Base-by-base conservation (phyloP, 2,888 invertebrate genomes). In the Sceliomorpha sp. region DNA sequence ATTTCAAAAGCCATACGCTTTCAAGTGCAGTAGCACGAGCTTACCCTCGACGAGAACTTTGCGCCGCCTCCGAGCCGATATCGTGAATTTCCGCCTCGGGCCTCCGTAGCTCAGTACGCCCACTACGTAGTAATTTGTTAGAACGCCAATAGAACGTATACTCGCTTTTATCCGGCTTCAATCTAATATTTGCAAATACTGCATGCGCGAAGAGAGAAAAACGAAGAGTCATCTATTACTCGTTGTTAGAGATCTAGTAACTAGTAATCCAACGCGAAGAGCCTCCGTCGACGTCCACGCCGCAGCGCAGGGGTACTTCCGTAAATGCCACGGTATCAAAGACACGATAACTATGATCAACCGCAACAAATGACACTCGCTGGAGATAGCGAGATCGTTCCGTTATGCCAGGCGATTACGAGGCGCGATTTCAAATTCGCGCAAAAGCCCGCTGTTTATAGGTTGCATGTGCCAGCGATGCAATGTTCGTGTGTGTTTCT, bases 131-230 rank as follows among this genome's bases (percentile, higher is more conserved):
- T 69, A 74, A 76, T 74, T 76, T 74, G 74, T 76, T 73, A 72
- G 73, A 73, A 71, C 73, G 72, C 64, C 73, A 70, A 68, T 70
- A 73, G 72, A 62, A 72, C 67, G 63, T 66, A 69, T 50, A 68
- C 44, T 62, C 62, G 70, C 62, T 72, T 69, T 73, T 73, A 76
- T 76, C 76, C 70, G 50, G 8, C 64, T 60, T 72, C 66, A 68
- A 76, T 76, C 75, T 76, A 75, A 75, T 76, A 76, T 76, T 76
- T 74, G 75, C 71, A 66, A 76, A 71, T 63, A 72, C 67, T 67
- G 70, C 58, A 63, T 70, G 71, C 66, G 62, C 59, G 50, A n/a
- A n/a, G 40, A 14, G 37, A 71, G 72, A 74, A 73, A 73, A 76
- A 76, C 70, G 72, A 70, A 66, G 34, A 68, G 73, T 70, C 73